These are phyloP conservation scores for Azemiops feae DNA, from an alignment of 2,113 vertebrate species.

Conservation along the genomic window DNA sequence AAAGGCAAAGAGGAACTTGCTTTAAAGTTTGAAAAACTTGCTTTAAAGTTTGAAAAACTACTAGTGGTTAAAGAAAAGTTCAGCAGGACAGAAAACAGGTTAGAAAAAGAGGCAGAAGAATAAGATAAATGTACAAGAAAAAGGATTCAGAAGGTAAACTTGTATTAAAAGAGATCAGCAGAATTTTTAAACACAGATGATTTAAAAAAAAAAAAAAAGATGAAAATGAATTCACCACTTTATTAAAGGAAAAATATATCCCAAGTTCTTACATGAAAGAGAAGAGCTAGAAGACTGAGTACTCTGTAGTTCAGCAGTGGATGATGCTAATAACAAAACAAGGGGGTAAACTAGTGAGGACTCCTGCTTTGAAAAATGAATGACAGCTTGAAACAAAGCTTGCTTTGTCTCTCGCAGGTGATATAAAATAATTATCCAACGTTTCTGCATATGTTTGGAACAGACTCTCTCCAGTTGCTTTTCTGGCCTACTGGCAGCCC, in stretches of 20 bases:
- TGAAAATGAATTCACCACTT: not conserved
- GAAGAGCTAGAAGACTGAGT: not conserved
- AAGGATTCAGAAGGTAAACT: not conserved
- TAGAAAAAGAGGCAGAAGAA: not conserved
- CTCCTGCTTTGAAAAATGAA: not conserved
- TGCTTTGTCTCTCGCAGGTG: not conserved
- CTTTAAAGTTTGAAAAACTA: not conserved
- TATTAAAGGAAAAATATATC: not conserved
- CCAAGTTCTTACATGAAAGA: not conserved
- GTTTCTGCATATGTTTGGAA: not conserved
- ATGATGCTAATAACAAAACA: not conserved
- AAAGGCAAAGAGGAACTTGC: not conserved
- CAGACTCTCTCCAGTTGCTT: not conserved
- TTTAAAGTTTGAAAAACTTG: not conserved
- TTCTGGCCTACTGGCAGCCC: not conserved
- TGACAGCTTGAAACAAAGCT: not conserved
- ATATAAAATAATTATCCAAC: not conserved
- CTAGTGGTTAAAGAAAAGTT: not conserved
- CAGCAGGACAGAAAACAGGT: not conserved
- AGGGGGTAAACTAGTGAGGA: not conserved
- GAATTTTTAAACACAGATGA: not conserved
- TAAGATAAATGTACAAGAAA: not conserved
- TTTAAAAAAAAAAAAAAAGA: not conserved
- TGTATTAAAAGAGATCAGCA: not conserved
- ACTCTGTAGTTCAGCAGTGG: not conserved